Conservation (phyloP, 2,113 vertebrate species). For the Loxodonta africana region DNA sequence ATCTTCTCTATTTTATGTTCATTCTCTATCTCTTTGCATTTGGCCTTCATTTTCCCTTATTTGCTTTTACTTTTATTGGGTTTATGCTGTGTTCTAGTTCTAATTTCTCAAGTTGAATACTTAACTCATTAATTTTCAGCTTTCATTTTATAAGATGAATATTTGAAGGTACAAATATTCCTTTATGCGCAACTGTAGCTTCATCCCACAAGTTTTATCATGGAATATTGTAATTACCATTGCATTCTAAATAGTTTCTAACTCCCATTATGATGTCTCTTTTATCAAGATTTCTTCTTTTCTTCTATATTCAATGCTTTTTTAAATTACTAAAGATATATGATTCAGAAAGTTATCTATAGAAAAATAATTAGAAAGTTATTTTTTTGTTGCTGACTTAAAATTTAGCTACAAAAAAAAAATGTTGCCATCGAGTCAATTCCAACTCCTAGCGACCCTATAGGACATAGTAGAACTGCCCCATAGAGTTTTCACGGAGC, state of each 20-base stretch:
- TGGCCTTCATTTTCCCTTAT: neutral
- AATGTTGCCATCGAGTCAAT: no score
- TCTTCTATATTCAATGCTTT: neutral
- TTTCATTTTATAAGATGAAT: neutral
- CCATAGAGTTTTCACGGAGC: no score
- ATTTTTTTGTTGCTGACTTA: neutral
- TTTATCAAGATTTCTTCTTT: neutral
- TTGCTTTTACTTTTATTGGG: neutral
- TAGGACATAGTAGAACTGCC: no score
- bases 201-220: neutral
- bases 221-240: neutral
- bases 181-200: neutral
- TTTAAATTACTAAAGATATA: neutral
- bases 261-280: neutral
- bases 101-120: neutral
- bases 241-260: neutral
- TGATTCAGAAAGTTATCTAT: neutral
- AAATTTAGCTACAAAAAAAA: neutral
- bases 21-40: neutral
- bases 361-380: neutral
- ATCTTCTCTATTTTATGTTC: neutral
- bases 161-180: neutral
- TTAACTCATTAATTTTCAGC: neutral
- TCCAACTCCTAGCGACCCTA: no score
- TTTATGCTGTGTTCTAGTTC: neutral